Conservation (phyloP, 2,797 vertebrate genomes). For the Oryzias dopingdopingensis region DNA sequence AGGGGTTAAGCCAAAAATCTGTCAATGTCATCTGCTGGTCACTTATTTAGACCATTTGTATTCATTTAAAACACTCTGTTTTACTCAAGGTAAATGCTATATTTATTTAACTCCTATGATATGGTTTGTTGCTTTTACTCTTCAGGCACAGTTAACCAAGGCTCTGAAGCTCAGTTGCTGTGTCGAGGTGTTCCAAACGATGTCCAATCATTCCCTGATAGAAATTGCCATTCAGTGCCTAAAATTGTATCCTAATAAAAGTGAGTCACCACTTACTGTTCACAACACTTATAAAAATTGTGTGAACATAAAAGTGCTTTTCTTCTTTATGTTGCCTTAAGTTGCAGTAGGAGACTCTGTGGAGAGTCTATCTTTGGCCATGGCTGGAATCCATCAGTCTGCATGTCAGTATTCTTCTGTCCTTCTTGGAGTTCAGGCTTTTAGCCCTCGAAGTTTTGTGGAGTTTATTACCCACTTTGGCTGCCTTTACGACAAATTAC, state of each 20-base stretch:
- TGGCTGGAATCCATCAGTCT: constrained; percentile 81
- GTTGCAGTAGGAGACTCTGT: constrained; percentile 36
- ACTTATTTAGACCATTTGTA: no score
- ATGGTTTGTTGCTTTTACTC: constrained; percentile 5
- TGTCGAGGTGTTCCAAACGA: constrained; percentile 79
- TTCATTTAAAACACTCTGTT: no score
- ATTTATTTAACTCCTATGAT: neutral
- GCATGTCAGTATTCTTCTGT: constrained; percentile 69
- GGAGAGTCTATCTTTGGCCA: constrained; percentile 62
- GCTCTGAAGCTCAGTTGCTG: constrained; percentile 69
- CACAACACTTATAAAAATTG: neutral
- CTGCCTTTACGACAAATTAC: constrained; percentile 54
- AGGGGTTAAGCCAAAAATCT: no score
- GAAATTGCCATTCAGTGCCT: constrained; percentile 68
- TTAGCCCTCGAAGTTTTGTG: constrained; percentile 75
- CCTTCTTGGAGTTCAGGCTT: constrained; percentile 64
- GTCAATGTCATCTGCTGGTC: no score
- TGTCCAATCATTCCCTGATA: constrained; percentile 70
- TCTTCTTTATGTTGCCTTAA: constrained; percentile 27
- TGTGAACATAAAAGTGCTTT: neutral
- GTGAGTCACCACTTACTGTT: constrained; percentile 39
- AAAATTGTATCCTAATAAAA: constrained; percentile 27
- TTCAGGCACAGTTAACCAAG: constrained; percentile 58
- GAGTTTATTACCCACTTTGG: constrained; percentile 76
- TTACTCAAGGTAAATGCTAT: neutral